These are phyloP conservation scores for Rhombomys opimus DNA, from an alignment of 2,113 vertebrate species.

Conservation along the genomic window DNA sequence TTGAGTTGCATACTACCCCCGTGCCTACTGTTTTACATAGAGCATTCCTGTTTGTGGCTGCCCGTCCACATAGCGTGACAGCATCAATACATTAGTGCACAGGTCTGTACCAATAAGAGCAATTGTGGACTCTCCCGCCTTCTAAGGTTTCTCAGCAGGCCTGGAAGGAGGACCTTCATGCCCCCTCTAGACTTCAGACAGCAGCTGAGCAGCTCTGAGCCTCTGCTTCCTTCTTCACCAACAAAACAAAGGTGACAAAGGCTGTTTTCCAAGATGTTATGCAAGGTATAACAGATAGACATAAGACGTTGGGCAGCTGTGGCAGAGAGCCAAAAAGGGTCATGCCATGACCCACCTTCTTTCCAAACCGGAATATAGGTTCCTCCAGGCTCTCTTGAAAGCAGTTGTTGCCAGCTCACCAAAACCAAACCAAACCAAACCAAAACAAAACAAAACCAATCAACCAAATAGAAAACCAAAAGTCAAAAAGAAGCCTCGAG, in stretches of 20 bases:
- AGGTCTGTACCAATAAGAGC: too few relatives aligned
- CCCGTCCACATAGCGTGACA: rapidly evolving
- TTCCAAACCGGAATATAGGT: too few relatives aligned
- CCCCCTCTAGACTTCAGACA: background rate
- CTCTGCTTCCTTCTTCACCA: background rate
- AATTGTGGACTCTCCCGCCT: too few relatives aligned
- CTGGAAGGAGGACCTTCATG: background rate
- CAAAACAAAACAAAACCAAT: too few relatives aligned
- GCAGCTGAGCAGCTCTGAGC: too few relatives aligned
- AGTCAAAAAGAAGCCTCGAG: background rate
- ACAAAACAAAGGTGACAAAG: background rate
- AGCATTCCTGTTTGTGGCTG: rapidly evolving
- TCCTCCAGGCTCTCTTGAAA: background rate
- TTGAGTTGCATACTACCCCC: too few relatives aligned
- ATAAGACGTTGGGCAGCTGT: background rate
- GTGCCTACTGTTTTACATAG: too few relatives aligned
- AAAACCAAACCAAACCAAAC: background rate
- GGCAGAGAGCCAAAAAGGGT: background rate
- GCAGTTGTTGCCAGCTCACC: background rate
- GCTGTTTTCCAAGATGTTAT: background rate
- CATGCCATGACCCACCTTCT: rapidly evolving
- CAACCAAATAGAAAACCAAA: too few relatives aligned
- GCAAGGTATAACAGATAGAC: background rate
- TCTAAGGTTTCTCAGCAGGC: background rate
- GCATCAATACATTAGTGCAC: background rate